Evolutionary conservation across 1,140 invertebrate species (phyloP), one percentile per base, ranked within the genome.

Genomic region (Danaus plexippus): DNA sequence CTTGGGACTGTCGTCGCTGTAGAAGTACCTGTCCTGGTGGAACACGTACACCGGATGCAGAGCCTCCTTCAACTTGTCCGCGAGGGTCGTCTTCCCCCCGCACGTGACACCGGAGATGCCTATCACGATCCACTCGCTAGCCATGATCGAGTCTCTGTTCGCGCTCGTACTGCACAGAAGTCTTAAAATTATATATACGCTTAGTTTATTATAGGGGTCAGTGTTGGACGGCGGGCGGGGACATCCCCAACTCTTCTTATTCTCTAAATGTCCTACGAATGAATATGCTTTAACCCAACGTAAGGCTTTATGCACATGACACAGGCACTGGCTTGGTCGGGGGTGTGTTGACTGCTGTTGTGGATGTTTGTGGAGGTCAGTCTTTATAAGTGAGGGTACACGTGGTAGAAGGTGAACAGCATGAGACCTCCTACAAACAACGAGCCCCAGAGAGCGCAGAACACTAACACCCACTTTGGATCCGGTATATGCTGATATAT

Each of bases 11-110:
- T 93, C 89, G 13, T 89, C 82, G 0, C 90, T 89, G 48, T 91
- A 88, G 76, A 95, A 96, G 78, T 95, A 96, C 67, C 90, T 77
- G 77, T 96, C 95, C 80, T 96, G 94, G 62, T 90, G 88, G 10
- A 96, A 86, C 0, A 92, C 47, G 43, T 90, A 76, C 0, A 90
- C 88, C 41, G 90, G 88, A 3, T 88, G 81, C 8, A 92, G 74
- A 1, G 63, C 63, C 45, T 90, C 75, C 4, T 87, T 76, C 9
- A 95, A 62, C 61, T 86, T 84, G 15, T 87, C 88, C 0, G 93
- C 88, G 11, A 95, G 64, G 0, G 93, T 93, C 1, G 94, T 94
- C 87, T 96, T 96, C 43, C 95, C 94, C 48, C 93, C 92, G 64
- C 92, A 93, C 0, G 94, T 95, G 4, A 92, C 90, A 1, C 94